These are phyloP conservation scores for Bibio marci DNA, from an alignment of 2,888 invertebrate species.

Conservation along the genomic window DNA sequence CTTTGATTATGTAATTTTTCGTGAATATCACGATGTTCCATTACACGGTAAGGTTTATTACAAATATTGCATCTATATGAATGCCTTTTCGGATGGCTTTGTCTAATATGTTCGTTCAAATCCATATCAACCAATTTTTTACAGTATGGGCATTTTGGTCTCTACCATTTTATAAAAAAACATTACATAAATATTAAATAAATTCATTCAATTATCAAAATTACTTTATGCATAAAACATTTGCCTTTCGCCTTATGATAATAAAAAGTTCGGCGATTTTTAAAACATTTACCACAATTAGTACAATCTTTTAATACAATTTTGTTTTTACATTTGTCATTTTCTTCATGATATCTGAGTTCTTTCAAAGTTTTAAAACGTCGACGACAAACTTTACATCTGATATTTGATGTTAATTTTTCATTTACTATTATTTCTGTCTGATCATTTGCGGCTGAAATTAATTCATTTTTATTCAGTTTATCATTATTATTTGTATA, in stretches of 20 bases:
- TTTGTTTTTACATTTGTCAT: not conserved
- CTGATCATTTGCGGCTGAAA: too few species aligned
- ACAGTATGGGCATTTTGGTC: conserved; percentile 2
- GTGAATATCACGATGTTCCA: conserved; percentile 9
- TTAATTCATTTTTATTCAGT: too few species aligned
- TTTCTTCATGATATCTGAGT: not conserved
- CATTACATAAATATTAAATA: too few species aligned
- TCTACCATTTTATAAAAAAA: not conserved
- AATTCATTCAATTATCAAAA: not conserved
- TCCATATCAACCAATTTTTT: not conserved
- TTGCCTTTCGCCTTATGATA: not conserved
- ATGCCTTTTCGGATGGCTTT: conserved; percentile 1
- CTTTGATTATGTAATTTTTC: conserved; percentile 6
- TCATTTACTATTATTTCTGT: too few species aligned
- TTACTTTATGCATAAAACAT: not conserved
- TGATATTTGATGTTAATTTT: too few species aligned
- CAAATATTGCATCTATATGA: conserved; percentile 8
- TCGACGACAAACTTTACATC: too few species aligned
- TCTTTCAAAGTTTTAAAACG: too few species aligned
- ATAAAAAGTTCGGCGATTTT: not conserved
- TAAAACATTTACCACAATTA: conserved; percentile 3
- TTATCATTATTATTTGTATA: too few species aligned
- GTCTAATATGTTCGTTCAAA: conserved; percentile 2
- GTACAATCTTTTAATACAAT: not conserved
- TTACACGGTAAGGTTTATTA: conserved; percentile 6